Base-by-base conservation (phyloP, 2,797 vertebrate species). In the Tiaroga cobitis region DNA sequence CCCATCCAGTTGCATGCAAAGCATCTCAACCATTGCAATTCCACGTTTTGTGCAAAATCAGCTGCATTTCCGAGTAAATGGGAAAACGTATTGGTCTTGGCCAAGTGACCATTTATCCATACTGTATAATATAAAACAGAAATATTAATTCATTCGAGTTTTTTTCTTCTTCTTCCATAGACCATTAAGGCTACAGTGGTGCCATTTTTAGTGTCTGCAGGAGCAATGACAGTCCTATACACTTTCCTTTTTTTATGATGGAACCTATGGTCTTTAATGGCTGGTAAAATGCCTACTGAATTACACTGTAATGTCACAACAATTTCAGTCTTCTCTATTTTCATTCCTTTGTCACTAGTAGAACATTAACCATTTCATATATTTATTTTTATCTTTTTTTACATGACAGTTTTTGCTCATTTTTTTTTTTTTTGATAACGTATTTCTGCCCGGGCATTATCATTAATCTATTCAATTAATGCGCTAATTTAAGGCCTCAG, bases 271-370 rank as follows among this genome's bases (percentile, higher is more conserved):
- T 72, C 68, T 82, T 37, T 72, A 59, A 72, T 70, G 32, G 68
- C 72, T 15, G 80, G 16, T 59, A 56, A 61, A 78, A 63, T 63
- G 56, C 8, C 80, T 72, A 59, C 41, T 82, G 68, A 72, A 61
- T 70, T 49, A 43, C 80, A 61, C 24, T 49, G 49, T 82, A 59
- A 59, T 72, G 16, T 72, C 32, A 69, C 32, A 51, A 54, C 67
- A 29, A 13, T 70, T 72, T 59, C 68, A 59, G 10, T 43, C 18
- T 21, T 72, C 39, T 73, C 26, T 63, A 59, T 63, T 74, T 56
- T 29, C n/a, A 63, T 59, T 41, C 37, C 18, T 49, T 43, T 73
- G 19, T 41, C 37, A 49, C 41, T 68, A 61, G 39, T 26, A 72
- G 3, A 29, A 82, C 37, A 51, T 72, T 18, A 72, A 29, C 2